Evolutionary conservation across 2,113 vertebrate genomes (phyloP), one percentile per base, ranked within the genome.

Genomic region (Calypte anna): DNA sequence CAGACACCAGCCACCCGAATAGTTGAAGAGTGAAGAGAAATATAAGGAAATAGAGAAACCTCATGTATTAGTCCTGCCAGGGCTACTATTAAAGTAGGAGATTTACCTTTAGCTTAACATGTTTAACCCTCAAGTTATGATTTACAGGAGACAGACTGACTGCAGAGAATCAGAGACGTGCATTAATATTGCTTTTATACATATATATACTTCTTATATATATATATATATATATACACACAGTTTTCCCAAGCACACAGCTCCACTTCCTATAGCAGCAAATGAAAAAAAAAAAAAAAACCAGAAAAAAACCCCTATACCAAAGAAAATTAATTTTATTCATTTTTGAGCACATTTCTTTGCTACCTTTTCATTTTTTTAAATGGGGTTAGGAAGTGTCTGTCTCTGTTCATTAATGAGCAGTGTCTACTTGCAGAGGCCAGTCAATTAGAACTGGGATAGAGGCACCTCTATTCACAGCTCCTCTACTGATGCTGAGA

Each of bases 401-500:
- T 62, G 40, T 54, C 76, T 90, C 38, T 58, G 31, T n/a, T 89
- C 83, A 75, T 88, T 95, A 94, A 93, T 27, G 57, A 96, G 62
- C 61, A 78, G 68, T 48, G 46, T 64, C 86, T 93, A 54, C 80
- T 95, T 91, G 94, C 25, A 5, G 55, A 96, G 70, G 83, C 58
- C 70, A 91, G 84, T 86, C 91, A 95, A 93, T 96, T 96, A 96
- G 94, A 95, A 95, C 59, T 33, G 73, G 73, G 91, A 94, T 33
- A 75, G 31, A 54, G 63, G 62, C 89, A 87, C 64, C 38, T 74
- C 90, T 94, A 93, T 91, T 81, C 88, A 88, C 17, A 61, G 73
- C 80, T 87, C 46, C 70, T 46, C 17, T 24, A 84, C 2, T 17
- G 73, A 74, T 91, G 54, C 38, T 30, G 73, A 83, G 55, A 91